A percentile compares a stretch with the other conserved stretches of the same genome.
Conservation (phyloP, 2,888 invertebrate species). For the Leucophora obtusa region DNA sequence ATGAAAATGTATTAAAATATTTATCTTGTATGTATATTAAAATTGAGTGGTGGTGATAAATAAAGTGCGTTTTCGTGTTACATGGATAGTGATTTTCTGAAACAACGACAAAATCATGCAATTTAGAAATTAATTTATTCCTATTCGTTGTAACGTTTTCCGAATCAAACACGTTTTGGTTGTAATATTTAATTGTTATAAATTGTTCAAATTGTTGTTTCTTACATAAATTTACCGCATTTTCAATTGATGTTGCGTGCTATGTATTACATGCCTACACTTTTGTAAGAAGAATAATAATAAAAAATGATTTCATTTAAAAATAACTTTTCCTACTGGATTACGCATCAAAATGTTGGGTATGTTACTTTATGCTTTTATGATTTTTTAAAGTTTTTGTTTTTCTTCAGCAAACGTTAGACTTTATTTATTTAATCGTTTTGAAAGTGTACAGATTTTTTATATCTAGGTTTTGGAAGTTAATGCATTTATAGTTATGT, state of each 20-base stretch:
- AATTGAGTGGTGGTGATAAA: constrained; percentile 14
- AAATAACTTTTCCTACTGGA: neutral
- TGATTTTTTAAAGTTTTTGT: too few species aligned
- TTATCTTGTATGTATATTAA: neutral
- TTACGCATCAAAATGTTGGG: constrained; percentile 2
- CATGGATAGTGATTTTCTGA: constrained; percentile 3
- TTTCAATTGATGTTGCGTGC: neutral
- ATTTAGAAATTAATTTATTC: constrained; percentile 30
- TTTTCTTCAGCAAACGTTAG: too few species aligned
- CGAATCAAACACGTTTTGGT: neutral
- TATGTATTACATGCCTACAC: neutral
- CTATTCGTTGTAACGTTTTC: neutral
- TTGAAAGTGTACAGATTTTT: too few species aligned
- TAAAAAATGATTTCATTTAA: constrained; percentile 2
- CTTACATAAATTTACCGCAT: neutral
- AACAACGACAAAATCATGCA: constrained; percentile 13
- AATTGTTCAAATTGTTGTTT: constrained; percentile 9
- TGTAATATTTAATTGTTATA: neutral
- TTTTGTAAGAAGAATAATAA: neutral
- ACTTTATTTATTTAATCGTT: too few species aligned
- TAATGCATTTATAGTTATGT: too few species aligned
- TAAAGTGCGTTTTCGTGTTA: constrained; percentile 44
- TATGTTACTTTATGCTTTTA: too few species aligned
- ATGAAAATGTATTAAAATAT: neutral
- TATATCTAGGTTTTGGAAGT: too few species aligned